Conservation (phyloP, 2,113 vertebrate species). For the Etheostoma spectabile region DNA sequence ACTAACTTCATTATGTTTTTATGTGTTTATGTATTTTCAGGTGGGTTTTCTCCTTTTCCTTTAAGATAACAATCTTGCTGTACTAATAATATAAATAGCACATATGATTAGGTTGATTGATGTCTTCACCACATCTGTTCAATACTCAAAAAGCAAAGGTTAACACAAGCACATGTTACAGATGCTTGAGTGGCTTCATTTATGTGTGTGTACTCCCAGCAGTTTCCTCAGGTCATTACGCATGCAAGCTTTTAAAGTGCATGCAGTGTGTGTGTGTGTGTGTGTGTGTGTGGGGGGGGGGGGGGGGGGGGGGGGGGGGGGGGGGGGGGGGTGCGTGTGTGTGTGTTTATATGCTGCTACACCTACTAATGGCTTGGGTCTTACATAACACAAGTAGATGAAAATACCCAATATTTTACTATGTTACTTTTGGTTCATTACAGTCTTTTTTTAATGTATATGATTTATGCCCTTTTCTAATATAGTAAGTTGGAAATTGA, state of each 20-base stretch:
- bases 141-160: constrained; percentile 62
- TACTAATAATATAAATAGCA: constrained; percentile 39
- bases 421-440: neutral
- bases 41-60: neutral
- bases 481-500: neutral
- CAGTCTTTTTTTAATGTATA: neutral
- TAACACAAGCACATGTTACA: constrained; percentile 54
- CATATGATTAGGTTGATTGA: constrained; percentile 42
- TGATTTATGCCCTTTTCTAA: neutral
- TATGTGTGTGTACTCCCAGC: constrained; percentile 51
- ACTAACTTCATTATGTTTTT: neutral
- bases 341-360: constrained; percentile 15
- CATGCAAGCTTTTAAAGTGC: constrained; percentile 55
- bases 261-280: constrained; percentile 16
- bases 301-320: no score
- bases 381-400: constrained; percentile 36
- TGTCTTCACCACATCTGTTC: constrained; percentile 43
- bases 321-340: no score
- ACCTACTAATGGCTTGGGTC: constrained; percentile 16
- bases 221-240: constrained; percentile 49
- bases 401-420: constrained; percentile 6
- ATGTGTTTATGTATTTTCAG: neutral
- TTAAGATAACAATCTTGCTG: constrained; percentile 4
- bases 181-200: constrained; percentile 63
- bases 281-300: constrained; percentile 13